Conservation (phyloP, 2,113 vertebrate genomes). For the Porphyrio hochstetteri region DNA sequence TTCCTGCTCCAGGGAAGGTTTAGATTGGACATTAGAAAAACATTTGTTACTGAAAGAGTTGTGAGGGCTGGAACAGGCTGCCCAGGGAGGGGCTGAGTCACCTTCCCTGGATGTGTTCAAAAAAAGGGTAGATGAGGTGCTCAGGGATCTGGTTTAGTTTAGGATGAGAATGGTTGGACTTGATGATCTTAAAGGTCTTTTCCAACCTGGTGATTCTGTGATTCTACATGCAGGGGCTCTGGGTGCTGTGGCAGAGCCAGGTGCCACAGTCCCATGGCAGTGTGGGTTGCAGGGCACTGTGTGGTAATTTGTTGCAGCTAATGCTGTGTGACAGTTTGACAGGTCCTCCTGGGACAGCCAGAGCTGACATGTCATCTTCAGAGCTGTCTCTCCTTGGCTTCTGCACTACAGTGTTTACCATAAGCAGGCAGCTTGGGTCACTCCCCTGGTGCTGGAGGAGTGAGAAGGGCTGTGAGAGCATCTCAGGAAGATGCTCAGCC, state of each 20-base stretch:
- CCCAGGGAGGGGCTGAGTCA: too few species aligned
- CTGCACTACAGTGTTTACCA: not conserved
- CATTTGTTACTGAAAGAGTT: too few species aligned
- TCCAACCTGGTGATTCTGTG: too few species aligned
- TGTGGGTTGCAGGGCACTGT: not conserved
- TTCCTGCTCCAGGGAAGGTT: too few species aligned
- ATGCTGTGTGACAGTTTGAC: conserved; percentile 41
- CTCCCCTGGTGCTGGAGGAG: not conserved
- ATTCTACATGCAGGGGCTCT: accelerated
- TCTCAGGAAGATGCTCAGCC: conserved; percentile 25
- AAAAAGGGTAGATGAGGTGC: too few species aligned
- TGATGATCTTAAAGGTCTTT: too few species aligned
- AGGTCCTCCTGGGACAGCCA: not conserved
- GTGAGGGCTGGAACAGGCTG: too few species aligned
- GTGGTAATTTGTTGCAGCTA: not conserved
- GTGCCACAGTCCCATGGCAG: not conserved
- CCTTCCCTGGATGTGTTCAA: too few species aligned
- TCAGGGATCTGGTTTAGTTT: too few species aligned
- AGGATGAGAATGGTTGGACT: too few species aligned
- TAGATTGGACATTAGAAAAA: too few species aligned
- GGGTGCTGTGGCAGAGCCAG: not conserved
- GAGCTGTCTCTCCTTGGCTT: conserved; percentile 19
- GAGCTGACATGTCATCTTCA: conserved; percentile 6
- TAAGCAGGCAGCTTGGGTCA: not conserved
- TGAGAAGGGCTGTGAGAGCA: conserved; percentile 33